Conservation (phyloP, 2,797 vertebrate species). For the Falco peregrinus region DNA sequence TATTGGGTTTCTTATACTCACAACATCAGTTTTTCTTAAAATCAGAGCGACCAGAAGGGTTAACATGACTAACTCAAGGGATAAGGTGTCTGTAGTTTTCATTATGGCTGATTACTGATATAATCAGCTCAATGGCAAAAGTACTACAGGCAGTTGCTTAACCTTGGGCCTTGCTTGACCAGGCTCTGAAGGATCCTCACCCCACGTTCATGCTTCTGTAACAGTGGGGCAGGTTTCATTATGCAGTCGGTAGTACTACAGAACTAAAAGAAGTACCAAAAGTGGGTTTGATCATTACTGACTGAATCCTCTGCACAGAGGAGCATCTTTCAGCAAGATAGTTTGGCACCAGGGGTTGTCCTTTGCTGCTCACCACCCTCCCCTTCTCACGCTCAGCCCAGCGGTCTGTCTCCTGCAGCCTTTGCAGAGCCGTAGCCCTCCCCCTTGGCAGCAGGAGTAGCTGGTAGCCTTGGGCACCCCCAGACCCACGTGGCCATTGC, state of each 20-base stretch:
- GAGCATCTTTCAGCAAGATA: not conserved
- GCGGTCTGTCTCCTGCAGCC: not conserved
- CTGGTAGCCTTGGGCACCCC: not conserved
- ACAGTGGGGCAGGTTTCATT: not conserved
- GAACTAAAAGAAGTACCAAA: not conserved
- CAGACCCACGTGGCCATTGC: rapidly evolving
- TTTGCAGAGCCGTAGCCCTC: not conserved
- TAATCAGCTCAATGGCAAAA: not conserved
- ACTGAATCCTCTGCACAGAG: not conserved
- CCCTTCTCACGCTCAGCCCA: not conserved
- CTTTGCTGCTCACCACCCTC: not conserved
- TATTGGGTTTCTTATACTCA: not conserved
- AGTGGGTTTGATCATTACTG: not conserved
- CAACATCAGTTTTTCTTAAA: not conserved
- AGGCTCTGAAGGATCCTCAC: not conserved
- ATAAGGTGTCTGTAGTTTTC: conserved; percentile 11
- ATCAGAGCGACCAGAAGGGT: not conserved
- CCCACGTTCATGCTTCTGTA: not conserved
- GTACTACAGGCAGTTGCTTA: not conserved
- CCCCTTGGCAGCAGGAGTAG: not conserved
- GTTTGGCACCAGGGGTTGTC: not conserved
- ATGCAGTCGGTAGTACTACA: not conserved
- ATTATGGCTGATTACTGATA: conserved; percentile 12
- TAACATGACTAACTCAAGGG: not conserved
- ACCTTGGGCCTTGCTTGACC: conserved; percentile 16